phyloP scores from a whole-genome alignment of 2,797 vertebrate genomes.

The Tamandua tetradactyla region DNA sequence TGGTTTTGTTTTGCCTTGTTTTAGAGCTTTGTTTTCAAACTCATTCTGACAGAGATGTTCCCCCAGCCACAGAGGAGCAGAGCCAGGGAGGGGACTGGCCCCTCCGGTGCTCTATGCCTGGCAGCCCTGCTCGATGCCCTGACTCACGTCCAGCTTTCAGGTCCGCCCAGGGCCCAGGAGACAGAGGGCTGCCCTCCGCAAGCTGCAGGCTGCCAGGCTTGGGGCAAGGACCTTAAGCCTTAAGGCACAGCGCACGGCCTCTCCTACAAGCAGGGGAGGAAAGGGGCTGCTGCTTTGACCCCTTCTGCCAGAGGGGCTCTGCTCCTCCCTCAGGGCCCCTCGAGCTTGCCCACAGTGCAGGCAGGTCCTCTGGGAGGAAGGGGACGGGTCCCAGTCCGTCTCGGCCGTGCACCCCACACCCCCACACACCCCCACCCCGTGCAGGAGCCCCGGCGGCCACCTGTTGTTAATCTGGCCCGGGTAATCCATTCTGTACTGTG shows the following conservation, averaged over 20 bases:
- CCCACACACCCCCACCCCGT: conserved; percentile 66
- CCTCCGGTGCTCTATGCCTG: not conserved
- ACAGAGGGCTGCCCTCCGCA: accelerated
- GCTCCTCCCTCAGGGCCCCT: too few relatives aligned
- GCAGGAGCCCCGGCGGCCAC: conserved; percentile 83
- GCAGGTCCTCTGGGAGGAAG: not conserved
- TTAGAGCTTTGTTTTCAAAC: not conserved
- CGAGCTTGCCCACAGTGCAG: not conserved
- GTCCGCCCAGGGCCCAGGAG: not conserved
- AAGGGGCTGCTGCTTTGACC: not conserved
- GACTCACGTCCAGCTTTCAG: not conserved
- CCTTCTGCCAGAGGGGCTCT: not conserved
- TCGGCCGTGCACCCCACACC: not conserved
- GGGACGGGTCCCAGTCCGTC: not conserved
- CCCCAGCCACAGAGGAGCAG: not conserved
- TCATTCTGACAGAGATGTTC: not conserved
- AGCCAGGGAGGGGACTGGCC: not conserved
- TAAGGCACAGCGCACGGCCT: accelerated
- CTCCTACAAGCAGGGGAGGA: not conserved
- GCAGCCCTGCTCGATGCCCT: not conserved
- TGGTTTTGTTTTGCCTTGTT: not conserved
- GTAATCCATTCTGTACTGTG: conserved; percentile 93
- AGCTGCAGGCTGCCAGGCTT: accelerated
- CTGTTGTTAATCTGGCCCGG: conserved; percentile 94
- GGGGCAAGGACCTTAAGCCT: not conserved